Conservation (phyloP, 2,888 invertebrate species). For the Lordiphosa andalusiaca region DNA sequence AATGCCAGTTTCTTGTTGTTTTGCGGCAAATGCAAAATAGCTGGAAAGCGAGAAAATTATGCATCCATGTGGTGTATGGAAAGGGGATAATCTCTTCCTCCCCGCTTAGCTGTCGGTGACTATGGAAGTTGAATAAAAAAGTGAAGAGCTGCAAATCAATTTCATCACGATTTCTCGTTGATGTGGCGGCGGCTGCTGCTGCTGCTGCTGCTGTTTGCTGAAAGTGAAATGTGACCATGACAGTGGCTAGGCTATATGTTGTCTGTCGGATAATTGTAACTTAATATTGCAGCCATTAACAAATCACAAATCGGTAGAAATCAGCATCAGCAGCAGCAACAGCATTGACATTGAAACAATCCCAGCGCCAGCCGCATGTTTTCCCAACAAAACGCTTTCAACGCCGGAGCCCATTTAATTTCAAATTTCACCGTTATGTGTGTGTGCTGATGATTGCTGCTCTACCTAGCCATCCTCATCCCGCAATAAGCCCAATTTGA, state of each 20-base stretch:
- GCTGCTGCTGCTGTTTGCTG: conserved; percentile 37
- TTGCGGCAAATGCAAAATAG: conserved; percentile 62
- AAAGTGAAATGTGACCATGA: conserved; percentile 72
- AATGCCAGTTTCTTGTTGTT: conserved; percentile 27
- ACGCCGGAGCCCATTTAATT: conserved; percentile 10
- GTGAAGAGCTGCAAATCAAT: conserved; percentile 70
- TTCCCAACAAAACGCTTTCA: conserved; percentile 9
- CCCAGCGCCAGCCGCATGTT: not conserved
- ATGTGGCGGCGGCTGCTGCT: conserved; percentile 38
- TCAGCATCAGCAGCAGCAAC: conserved; percentile 13
- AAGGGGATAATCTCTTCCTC: conserved; percentile 11
- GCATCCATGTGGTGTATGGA: conserved; percentile 22
- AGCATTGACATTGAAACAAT: conserved; percentile 6
- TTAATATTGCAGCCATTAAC: conserved; percentile 69
- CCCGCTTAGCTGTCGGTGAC: conserved; percentile 45
- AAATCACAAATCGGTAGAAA: conserved; percentile 58
- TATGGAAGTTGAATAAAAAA: conserved; percentile 51
- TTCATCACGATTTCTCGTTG: conserved; percentile 76
- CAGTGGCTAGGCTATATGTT: conserved; percentile 48
- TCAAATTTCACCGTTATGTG: conserved; percentile 10
- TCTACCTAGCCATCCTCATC: conserved; percentile 2
- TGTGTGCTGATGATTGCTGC: conserved; percentile 11
- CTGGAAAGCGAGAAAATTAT: conserved; percentile 66
- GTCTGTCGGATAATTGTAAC: conserved; percentile 57
- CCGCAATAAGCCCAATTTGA: conserved; percentile 11